Base-by-base conservation (phyloP, 1,140 invertebrate species). In the Heliconius himera region DNA sequence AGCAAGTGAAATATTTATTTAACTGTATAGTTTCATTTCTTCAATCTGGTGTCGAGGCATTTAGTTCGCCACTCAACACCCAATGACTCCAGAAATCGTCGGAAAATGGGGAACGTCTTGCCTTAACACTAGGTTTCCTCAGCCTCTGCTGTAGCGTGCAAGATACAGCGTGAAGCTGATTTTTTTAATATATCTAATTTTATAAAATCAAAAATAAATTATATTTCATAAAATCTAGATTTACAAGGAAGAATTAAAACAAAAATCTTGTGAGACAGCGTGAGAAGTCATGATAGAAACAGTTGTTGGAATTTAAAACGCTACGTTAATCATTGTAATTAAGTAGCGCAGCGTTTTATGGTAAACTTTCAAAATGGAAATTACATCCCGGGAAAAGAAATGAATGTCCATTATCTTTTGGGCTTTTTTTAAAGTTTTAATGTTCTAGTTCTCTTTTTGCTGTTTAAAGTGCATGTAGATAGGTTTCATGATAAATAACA, bases 291-390 rank as follows among this genome's bases (percentile, higher is more conserved):
- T 76, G 49, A 76, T 76, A 46, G 20, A 76, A 16, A 38, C 66
- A 11, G 36, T 71, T 66, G 66, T 46, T 56, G 74, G 20, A 36
- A 49, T 70, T 78, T 76, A 70, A 76, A 79, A 60, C 73, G 46
- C 66, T 60, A 46, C 78, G 72, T 79, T 76, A 76, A 79, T 79
- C 78, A 79, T 79, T 72, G 73, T 56, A 79, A 79, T 79, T 76
- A 79, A 73, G 74, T 71, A 70, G 73, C 73, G 66, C 73, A 66
- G 66, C 49, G 74, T 79, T 79, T 79, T 79, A 75, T 76, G 46
- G 49, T 79, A 54, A 76, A 76, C 66, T 75, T 76, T 79, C 60
- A 76, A 79, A 76, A 79, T 76, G 73, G 70, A 72, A 79, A 79
- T 79, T 76, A 66, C 38, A 71, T 76, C 74, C 73, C 74, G 49